Conservation (phyloP, 2,113 vertebrate genomes). For the Cheirogaleus medius region DNA sequence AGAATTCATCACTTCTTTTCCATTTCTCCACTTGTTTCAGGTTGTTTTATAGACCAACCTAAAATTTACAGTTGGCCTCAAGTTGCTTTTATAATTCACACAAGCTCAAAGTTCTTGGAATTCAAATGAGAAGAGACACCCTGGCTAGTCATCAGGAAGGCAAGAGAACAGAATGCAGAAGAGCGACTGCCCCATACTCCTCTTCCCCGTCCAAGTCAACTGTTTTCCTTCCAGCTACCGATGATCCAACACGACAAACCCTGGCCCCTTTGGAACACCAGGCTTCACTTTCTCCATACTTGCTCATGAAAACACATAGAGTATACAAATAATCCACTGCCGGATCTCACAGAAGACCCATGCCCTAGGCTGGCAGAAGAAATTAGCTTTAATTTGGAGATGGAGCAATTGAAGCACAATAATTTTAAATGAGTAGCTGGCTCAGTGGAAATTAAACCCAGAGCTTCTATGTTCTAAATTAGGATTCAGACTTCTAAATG, state of each 20-base stretch:
- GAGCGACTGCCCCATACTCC: fast-evolving
- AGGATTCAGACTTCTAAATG: fast-evolving
- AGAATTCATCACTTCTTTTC: fast-evolving
- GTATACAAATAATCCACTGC: fast-evolving
- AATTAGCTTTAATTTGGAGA: not conserved
- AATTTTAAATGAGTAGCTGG: not conserved
- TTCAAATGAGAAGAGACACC: not conserved
- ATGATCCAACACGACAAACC: fast-evolving
- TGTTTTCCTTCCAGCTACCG: fast-evolving
- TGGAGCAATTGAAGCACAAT: fast-evolving
- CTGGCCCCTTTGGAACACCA: not conserved
- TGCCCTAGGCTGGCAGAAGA: not conserved
- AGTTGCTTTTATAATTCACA: not conserved
- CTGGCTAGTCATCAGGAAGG: not conserved
- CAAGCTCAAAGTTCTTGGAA: not conserved
- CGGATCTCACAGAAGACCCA: fast-evolving
- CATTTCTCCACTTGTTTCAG: not conserved
- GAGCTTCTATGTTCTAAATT: not conserved
- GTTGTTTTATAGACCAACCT: not conserved
- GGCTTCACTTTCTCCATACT: fast-evolving
- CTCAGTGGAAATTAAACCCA: not conserved
- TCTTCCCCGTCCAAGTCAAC: no score
- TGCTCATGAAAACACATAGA: not conserved
- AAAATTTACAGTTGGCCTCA: not conserved
- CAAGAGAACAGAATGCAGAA: fast-evolving